A percentile compares a stretch with the other conserved stretches of the same genome.
Conservation (phyloP, 1,140 invertebrate genomes). For the Apocrypta bakeri region DNA sequence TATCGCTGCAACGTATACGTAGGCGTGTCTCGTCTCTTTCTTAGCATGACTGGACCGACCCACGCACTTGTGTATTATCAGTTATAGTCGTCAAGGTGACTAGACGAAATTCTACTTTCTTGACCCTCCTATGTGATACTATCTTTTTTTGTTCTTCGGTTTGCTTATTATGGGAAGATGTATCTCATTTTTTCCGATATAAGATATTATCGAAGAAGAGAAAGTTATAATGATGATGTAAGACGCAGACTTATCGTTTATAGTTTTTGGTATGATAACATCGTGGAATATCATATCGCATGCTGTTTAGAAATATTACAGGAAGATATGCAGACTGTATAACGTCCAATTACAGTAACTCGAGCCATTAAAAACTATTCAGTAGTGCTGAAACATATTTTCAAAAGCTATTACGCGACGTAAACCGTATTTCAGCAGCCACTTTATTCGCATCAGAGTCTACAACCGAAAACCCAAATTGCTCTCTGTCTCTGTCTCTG, state of each 20-base stretch:
- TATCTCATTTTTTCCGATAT: background rate
- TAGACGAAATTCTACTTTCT: background rate
- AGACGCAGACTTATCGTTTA: background rate
- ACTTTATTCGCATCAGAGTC: background rate
- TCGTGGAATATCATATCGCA: too few species aligned
- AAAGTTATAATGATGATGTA: background rate
- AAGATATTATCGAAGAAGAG: too few species aligned
- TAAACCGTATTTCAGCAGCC: background rate
- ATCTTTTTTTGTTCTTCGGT: background rate
- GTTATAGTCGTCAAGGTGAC: constrained; percentile 7
- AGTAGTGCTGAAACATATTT: background rate
- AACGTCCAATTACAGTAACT: background rate
- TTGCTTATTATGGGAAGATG: background rate
- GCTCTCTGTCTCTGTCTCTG: background rate
- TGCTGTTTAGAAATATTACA: too few species aligned
- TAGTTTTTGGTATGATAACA: too few species aligned
- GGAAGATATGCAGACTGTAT: background rate
- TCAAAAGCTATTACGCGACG: background rate
- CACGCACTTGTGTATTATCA: constrained; percentile 6
- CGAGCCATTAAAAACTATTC: background rate
- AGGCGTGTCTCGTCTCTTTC: constrained; percentile 16
- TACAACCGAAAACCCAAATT: background rate
- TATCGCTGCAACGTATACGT: constrained; percentile 31
- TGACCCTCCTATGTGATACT: background rate
- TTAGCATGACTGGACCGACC: background rate